These are phyloP conservation scores for Ianthella basta DNA, from an alignment of 37 sponge, comb jelly and placozoan genomes.

Conservation along the genomic window DNA sequence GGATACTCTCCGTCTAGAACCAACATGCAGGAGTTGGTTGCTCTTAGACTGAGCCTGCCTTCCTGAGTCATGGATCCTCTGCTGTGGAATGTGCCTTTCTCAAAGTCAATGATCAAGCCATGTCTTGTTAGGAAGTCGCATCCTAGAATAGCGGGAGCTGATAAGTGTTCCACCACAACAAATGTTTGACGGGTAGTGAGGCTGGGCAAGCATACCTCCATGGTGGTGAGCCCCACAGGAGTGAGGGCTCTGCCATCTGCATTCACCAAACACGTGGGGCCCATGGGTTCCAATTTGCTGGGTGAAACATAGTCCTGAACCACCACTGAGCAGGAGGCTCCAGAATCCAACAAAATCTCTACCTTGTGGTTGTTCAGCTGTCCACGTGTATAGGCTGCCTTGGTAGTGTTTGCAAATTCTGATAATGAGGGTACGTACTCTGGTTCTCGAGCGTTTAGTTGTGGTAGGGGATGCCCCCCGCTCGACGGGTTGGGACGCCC, in stretches of 20 bases:
- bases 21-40: background rate
- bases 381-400: background rate
- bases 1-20: constrained; percentile 4
- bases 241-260: constrained; percentile 12
- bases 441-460: constrained; percentile 13
- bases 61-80: background rate
- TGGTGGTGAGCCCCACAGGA: background rate
- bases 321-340: constrained; percentile 23
- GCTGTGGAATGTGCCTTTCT: background rate
- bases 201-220: background rate
- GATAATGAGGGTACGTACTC: background rate
- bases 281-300: background rate
- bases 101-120: background rate
- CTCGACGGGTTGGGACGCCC: background rate
- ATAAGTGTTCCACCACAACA: background rate
- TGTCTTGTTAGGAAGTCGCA: constrained; percentile 20
- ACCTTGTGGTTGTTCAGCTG: background rate
- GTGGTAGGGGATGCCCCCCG: constrained; percentile 3
- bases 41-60: background rate
- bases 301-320: background rate
- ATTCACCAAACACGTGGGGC: background rate
- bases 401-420: background rate
- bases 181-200: background rate
- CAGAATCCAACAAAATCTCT: background rate
- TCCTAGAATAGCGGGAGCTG: background rate